Conservation (phyloP, 2,888 invertebrate species). For the Scaeva pyrastri region DNA sequence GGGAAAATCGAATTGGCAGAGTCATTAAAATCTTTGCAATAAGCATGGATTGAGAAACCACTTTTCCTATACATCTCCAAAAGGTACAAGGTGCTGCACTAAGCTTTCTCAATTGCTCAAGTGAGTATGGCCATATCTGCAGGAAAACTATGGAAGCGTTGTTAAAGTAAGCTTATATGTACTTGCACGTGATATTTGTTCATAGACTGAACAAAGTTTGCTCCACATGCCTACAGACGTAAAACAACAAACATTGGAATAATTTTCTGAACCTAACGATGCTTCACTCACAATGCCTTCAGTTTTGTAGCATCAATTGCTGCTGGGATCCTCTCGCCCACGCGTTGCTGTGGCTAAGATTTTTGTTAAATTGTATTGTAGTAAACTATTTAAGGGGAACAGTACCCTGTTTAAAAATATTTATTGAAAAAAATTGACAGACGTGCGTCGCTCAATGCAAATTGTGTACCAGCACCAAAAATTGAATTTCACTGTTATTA, state of each 20-base stretch:
- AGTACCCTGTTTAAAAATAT: too few relatives aligned
- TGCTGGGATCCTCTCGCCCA: neutral
- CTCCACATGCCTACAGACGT: conserved; percentile 36
- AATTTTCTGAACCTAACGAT: conserved; percentile 35
- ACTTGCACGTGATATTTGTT: conserved; percentile 35
- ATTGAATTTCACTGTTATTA: too few relatives aligned
- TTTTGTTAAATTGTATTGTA: too few relatives aligned
- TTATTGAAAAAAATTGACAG: too few relatives aligned
- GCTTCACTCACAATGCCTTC: neutral
- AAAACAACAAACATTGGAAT: conserved; percentile 22
- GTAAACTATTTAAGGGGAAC: too few relatives aligned
- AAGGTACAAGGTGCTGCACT: conserved; percentile 59
- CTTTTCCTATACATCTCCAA: too few relatives aligned
- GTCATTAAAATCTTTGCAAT: conserved; percentile 45
- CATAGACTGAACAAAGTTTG: conserved; percentile 43
- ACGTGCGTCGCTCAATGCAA: too few relatives aligned
- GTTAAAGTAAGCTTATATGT: conserved; percentile 77
- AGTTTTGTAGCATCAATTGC: neutral
- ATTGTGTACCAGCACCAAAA: too few relatives aligned
- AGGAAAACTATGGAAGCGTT: neutral
- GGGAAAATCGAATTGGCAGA: neutral
- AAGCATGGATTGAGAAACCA: conserved; percentile 31
- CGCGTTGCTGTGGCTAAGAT: conserved; percentile 1
- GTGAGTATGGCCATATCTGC: neutral
- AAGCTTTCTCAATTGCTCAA: conserved; percentile 48